Conservation (phyloP, 2,113 vertebrate species). For the Tiliqua scincoides region DNA sequence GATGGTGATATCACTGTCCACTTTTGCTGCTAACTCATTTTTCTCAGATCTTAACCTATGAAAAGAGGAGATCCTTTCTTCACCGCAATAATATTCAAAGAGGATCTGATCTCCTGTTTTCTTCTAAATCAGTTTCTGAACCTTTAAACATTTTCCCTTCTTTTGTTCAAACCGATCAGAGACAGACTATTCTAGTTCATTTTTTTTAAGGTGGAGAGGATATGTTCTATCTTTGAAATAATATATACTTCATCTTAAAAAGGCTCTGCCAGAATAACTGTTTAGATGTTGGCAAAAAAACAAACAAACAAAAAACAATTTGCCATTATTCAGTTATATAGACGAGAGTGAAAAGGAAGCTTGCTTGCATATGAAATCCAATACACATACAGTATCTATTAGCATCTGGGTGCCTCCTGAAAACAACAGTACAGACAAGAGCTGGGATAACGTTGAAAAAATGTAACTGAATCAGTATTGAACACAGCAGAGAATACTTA, state of each 20-base stretch:
- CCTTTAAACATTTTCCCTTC: neutral
- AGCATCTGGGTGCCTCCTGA: neutral
- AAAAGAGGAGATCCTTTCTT: neutral
- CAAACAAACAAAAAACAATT: neutral
- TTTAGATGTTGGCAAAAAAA: neutral
- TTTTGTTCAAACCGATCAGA: neutral
- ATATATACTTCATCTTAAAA: neutral
- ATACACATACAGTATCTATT: neutral
- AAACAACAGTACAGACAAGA: slow-evolving; percentile 7
- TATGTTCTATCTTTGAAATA: neutral
- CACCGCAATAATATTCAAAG: neutral
- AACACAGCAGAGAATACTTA: neutral
- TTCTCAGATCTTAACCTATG: neutral
- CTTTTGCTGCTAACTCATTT: neutral
- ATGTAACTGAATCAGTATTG: neutral
- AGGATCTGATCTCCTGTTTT: neutral
- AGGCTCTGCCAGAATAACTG: neutral
- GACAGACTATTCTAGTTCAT: neutral
- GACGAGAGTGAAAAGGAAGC: neutral
- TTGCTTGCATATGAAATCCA: neutral
- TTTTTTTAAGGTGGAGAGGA: neutral
- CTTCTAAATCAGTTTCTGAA: neutral
- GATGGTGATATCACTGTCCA: neutral
- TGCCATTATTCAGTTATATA: neutral
- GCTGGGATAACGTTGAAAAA: neutral